Base-by-base conservation (phyloP, 1,140 invertebrate species). In the Hylyphantes graminicola region DNA sequence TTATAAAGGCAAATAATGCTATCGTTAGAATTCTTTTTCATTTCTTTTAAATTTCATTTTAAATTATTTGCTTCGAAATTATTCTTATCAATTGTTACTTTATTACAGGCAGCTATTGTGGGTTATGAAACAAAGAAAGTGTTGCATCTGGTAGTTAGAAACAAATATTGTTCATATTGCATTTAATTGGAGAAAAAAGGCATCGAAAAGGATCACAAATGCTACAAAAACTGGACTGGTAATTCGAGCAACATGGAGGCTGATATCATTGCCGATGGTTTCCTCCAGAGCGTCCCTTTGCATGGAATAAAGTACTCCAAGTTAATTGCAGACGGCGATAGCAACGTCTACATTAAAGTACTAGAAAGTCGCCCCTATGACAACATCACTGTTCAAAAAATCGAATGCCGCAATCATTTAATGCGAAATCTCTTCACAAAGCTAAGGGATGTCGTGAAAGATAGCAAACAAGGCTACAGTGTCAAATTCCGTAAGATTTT, bases 241-340 rank as follows among this genome's bases (percentile, higher is more conserved):
- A 86, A 86, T 59, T 90, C 90, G 0, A 89, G 89, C 1, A 86
- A 86, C 9, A 91, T 92, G 90, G 90, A 91, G 86, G 74, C 88
- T 19, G 87, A 89, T 70, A 88, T 89, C 13, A 88, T 91, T 54
- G 70, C 88, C 2, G 88, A 90, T 86, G 89, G 89, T 17, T 91
- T 91, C 87, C 79, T 86, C 57, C 11, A 65, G 11, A 89, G 89
- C 75, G 68, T 90, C 11, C 76, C 88, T 65, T 88, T 87, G 85
- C 86, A 91, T 87, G 86, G 88, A 2, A 5, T 91, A 5, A 88
- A 89, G 48, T 90, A 90, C 82, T 86, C 80, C 63, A 77, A 68
- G 15, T 50, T 91, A 0, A 89, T 91, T 85, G 89, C 86, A 7
- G 90, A 91, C 87, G 89, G 90, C 11, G 91, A 91, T 81, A 89